Evolutionary conservation across 1,140 invertebrate genomes (phyloP), one percentile per base, ranked within the genome.

Genomic region (Berghia stephanieae): DNA sequence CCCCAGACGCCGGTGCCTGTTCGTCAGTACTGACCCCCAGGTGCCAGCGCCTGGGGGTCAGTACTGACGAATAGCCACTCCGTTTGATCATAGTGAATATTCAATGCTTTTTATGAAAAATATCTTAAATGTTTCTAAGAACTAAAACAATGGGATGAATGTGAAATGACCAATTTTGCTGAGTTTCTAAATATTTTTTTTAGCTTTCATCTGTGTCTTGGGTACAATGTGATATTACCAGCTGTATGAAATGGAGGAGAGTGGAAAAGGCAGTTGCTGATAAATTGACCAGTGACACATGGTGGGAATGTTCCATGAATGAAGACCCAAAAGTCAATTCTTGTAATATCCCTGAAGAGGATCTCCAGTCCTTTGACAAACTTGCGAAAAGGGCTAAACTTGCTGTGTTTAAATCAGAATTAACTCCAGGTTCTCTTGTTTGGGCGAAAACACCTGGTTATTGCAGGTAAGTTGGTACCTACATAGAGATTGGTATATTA

Each of bases 401-500:
- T 21, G 83, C 82, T 57, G 82, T 81, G 74, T 79, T 86, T 13
- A 81, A 82, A 78, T 85, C 83, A 13, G 68, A 75, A 13, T 43
- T 85, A 1, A 55, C 72, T 38, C 78, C 77, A 34, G 83, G 85
- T 1, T 46, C 70, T 5, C 68, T 86, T 16, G 84, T 86, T 13
- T 86, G 84, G 85, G 85, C 85, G 16, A 85, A 85, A 78, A 82
- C 83, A 78, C n/a, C 73, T 31, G 84, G 85, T 18, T 86, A 86
- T 69, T 86, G 84, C 71, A 86, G 81, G 85, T 85, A 75, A n/a
- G n/a, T n/a, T n/a, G n/a, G n/a, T n/a, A n/a, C n/a, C n/a, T n/a
- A n/a, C n/a, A n/a, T n/a, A n/a, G n/a, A n/a, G n/a, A n/a, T n/a
- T n/a, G n/a, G n/a, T n/a, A n/a, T n/a, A n/a, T n/a, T n/a, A n/a